Evolutionary conservation across 2,797 vertebrate genomes (phyloP), one percentile per base, ranked within the genome.

Genomic region (Leucoraja ocellata): DNA sequence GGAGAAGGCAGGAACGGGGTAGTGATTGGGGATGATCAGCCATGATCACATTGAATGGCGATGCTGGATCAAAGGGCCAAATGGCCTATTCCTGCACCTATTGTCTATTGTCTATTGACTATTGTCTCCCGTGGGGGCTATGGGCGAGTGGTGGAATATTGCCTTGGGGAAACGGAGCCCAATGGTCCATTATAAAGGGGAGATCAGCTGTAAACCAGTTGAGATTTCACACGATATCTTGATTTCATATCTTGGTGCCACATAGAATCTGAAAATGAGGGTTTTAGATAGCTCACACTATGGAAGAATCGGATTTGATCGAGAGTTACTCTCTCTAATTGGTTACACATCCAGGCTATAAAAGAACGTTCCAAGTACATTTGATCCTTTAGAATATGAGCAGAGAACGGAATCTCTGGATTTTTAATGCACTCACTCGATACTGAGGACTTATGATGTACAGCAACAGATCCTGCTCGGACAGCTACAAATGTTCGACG

Each of bases 401-500:
- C 9, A 28, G 36, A 54, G 71, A 46, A 76, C 39, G 16, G 68
- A 73, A 28, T 92, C 90, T 76, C 39, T 6, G 73, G 71, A 74
- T 92, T 73, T 74, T 73, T 74, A 92, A 76, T 73, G 90, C 73
- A 76, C 46, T 23, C 25, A 46, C 39, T 92, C 90, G 16, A 16
- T 28, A 14, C 23, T 92, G 71, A 92, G 39, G 25, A 46, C 18
- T 54, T 71, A 91, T 76, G 68, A 74, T 92, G n/a, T n/a, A 46
- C 39, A 46, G 23, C 23, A 92, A 92, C 74, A 74, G 74, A 92
- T 92, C 23, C 68, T 28, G 76, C 36, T n/a, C 58, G 46, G 90
- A 92, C 39, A 76, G 90, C 71, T 92, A 58, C 71, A 92, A 92
- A 92, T 76, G 71, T 92, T 74, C 39, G n/a, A 73, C 54, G 10